Percentiles rank a stretch among this genome's conserved stretches.
phyloP scores from a whole-genome alignment of 2,113 vertebrate genomes.

The Puntigrus tetrazona region DNA sequence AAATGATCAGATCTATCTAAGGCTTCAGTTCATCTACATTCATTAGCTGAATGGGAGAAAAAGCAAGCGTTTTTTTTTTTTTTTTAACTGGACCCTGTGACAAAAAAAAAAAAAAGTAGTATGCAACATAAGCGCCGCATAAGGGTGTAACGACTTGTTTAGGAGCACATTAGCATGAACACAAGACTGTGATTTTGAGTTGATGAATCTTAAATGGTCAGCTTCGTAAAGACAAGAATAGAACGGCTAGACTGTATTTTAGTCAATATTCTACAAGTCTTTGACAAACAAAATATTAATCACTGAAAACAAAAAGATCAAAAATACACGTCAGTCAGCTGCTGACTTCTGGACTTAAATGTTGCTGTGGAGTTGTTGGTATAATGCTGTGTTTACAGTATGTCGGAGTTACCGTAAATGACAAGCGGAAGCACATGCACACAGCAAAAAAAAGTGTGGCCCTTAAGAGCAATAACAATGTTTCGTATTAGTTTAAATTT shows the following conservation, averaged over 20 bases:
- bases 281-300: background rate
- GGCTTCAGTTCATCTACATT: conserved; percentile 25
- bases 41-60: background rate
- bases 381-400: background rate
- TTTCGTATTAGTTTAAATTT: too few species aligned
- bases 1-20: background rate
- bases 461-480: background rate
- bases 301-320: background rate
- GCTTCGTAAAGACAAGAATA: background rate
- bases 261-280: background rate
- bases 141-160: background rate
- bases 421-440: too few species aligned
- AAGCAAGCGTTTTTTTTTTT: background rate
- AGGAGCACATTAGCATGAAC: background rate
- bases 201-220: background rate
- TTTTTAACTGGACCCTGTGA: background rate
- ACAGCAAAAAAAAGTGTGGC: background rate
- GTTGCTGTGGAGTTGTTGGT: background rate
- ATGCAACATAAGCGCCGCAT: background rate
- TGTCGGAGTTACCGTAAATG: background rate
- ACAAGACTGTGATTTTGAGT: background rate
- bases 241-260: background rate
- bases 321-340: too few species aligned
- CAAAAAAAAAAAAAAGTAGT: background rate
- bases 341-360: too few species aligned